Percentiles rank a stretch among this genome's conserved stretches.
phyloP scores from a whole-genome alignment of 2,797 vertebrate species.

The Champsocephalus esox region DNA sequence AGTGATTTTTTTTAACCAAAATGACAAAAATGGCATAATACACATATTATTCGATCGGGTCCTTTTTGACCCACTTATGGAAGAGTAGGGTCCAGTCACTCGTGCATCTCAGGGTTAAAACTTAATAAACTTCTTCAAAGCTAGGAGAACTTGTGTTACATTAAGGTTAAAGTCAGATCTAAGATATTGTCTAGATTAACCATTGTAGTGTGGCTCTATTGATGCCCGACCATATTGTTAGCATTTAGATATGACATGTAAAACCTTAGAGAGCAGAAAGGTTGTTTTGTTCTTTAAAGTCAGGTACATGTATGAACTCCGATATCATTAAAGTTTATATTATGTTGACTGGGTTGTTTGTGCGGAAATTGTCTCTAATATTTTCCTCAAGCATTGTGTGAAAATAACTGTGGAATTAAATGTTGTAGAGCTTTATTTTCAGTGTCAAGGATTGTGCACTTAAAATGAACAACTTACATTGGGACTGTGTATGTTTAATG shows the following conservation, averaged over 20 bases:
- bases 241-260: not conserved
- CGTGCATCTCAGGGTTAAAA: no score
- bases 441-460: not conserved
- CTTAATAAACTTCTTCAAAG: not conserved
- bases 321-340: not conserved
- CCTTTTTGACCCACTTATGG: no score
- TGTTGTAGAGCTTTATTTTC: conserved; percentile 27
- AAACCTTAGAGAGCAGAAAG: not conserved
- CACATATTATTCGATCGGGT: no score
- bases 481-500: conserved; percentile 1
- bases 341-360: not conserved
- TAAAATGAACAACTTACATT: conserved; percentile 4
- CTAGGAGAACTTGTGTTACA: not conserved
- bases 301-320: conserved; percentile 6
- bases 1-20: no score
- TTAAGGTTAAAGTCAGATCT: not conserved
- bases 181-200: not conserved
- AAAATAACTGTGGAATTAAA: conserved; percentile 24
- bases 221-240: not conserved
- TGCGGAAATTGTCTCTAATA: not conserved
- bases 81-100: no score
- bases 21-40: no score
- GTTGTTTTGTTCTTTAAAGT: conserved; percentile 3
- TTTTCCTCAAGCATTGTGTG: conserved; percentile 5
- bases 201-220: not conserved